These are phyloP conservation scores for Nemurella pictetii DNA, from an alignment of 2,888 invertebrate genomes.

Conservation along the genomic window DNA sequence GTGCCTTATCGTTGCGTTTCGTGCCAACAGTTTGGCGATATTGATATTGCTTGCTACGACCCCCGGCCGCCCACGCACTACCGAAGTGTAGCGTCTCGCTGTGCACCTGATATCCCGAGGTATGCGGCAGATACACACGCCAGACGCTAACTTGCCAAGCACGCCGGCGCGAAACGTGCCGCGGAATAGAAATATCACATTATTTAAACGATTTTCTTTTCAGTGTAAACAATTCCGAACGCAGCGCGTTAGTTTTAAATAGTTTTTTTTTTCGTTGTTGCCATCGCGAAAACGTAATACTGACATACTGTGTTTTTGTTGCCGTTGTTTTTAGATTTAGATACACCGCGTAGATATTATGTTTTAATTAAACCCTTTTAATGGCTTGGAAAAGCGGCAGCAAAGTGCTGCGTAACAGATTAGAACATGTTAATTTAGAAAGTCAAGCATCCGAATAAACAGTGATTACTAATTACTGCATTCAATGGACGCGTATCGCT, in stretches of 20 bases:
- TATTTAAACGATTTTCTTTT: not conserved
- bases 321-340: not conserved
- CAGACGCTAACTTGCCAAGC: not conserved
- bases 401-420: not conserved
- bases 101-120: not conserved
- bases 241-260: not conserved
- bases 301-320: not conserved
- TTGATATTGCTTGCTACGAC: not conserved
- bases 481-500: not conserved
- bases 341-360: not conserved
- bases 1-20: not conserved
- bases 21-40: not conserved
- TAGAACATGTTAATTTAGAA: not conserved
- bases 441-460: not conserved
- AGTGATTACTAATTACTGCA: not conserved
- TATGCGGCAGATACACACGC: not conserved
- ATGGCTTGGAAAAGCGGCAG: not conserved
- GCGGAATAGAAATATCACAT: not conserved
- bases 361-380: not conserved
- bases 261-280: not conserved
- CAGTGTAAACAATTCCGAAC: not conserved
- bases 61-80: not conserved
- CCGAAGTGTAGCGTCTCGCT: not conserved
- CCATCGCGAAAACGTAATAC: not conserved
- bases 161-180: not conserved